Evolutionary conservation across 2,113 vertebrate genomes (phyloP), one percentile per base, ranked within the genome.

Genomic region (Neogobius melanostomus): DNA sequence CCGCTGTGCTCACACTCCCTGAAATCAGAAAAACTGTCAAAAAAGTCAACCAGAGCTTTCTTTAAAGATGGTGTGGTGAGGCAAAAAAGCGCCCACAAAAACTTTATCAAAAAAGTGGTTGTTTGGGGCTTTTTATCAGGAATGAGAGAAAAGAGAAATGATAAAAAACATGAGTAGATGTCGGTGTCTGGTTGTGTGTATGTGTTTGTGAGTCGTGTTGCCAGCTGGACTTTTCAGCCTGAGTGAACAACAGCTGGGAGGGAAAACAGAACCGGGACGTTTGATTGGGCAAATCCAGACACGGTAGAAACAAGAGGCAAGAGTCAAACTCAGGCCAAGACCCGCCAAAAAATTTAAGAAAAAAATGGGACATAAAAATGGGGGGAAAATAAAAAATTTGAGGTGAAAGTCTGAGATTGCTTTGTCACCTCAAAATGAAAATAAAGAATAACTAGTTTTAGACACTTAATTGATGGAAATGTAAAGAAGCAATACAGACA

Each of bases 211-310:
- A 95, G 94, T 93, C 92, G 93, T 94, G 59, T 61, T 91, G 94
- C 95, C 96, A 95, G 93, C 93, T 94, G 93, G 94, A 92, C 80
- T 76, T 94, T 95, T 95, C 94, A 95, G 94, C 94, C 91, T 92
- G 94, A 95, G 94, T 87, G 94, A 85, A 94, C 93, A 96, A 95
- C 95, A 96, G 95, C 95, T 96, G 95, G 95, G 93, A 94, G 95
- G 94, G 94, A 93, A 96, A 90, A 95, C 93, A 94, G 93, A 93
- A 94, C 91, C 88, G 93, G 94, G 94, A 92, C 90, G 84, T 94
- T 95, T 94, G 94, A 91, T 92, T 93, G 93, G 93, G 93, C 87
- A 81, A 82, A 95, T 95, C 94, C 87, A 95, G 94, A 93, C 93
- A 94, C 77, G 77, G 77, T 72, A 80, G 83, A 72, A 36, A 51